Base-by-base conservation (phyloP, 2,113 vertebrate genomes). In the Vimba vimba region DNA sequence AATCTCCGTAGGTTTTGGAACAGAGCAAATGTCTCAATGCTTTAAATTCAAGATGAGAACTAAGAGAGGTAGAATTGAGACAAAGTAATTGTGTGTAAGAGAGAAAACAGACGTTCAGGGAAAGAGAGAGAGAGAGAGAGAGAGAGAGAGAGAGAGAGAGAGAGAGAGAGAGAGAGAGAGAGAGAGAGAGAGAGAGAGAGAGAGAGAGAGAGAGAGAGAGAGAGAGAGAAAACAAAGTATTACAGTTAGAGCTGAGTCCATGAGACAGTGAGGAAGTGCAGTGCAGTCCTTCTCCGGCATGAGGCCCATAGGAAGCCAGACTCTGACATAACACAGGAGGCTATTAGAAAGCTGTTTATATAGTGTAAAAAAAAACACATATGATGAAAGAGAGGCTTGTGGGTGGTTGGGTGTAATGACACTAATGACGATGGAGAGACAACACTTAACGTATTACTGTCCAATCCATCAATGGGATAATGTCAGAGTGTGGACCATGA, bases 341-440 rank as follows among this genome's bases (percentile, higher is more conserved):
- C 50, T 52, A 83, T 50, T 77, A 27, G 25, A 50, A 74, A 55
- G 30, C 43, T 85, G 83, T 87, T 82, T 82, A 74, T 47, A 59
- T 27, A 68, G n/a, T 66, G n/a, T 30, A 68, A 52, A 50, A 6
- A 33, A 6, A n/a, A 33, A 27, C 9, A 60, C 8, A 13, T 3
- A 21, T 2, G 55, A 81, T 85, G 43, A 84, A 87, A 81, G 55
- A 43, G 19, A 25, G 17, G 1, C 4, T 1, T 43, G 36, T 59
- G 45, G 4, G n/a, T 68, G 59, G 39, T 43, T 62, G 36, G 8
- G n/a, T 68, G 30, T 55, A 66, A 80, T 50, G 45, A 76, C 62
- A 57, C 21, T 60, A 62, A 52, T 11, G 17, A 23, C 19, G 4
- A 71, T 4, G 4, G 30, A 64, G 7, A 64, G 36, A 75, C 36